Percentiles rank a stretch among this genome's conserved stretches.
Evolutionary conservation across 2,797 vertebrate genomes (phyloP).

Genomic region (Gymnoscopelus braueri): DNA sequence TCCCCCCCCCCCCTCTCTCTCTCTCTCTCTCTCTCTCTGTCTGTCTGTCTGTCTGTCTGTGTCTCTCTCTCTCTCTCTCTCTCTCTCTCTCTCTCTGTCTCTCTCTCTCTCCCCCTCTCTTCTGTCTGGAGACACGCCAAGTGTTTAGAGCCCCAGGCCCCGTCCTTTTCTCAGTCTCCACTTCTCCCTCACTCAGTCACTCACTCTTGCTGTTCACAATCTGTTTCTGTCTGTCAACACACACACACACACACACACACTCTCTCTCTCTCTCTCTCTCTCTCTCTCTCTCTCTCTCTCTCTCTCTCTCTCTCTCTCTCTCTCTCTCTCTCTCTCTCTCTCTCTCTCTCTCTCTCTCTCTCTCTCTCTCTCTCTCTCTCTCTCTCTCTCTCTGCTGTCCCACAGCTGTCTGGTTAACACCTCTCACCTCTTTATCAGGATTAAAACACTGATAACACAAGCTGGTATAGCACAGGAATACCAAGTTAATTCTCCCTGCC

Average conservation of each 20-base stretch:
- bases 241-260: background rate
- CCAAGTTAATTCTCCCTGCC: background rate
- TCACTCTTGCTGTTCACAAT: no score
- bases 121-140: background rate
- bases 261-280: background rate
- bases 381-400: background rate
- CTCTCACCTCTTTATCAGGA: conserved; percentile 3
- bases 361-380: background rate
- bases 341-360: background rate
- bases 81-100: background rate
- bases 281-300: background rate
- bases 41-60: background rate
- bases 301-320: background rate
- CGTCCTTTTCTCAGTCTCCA: no score
- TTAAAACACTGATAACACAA: background rate
- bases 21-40: conserved; percentile 16
- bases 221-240: no score
- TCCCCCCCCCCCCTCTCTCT: conserved; percentile 15
- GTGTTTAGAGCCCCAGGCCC: no score
- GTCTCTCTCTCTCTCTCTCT: background rate
- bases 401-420: conserved; percentile 1
- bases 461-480: background rate
- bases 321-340: background rate
- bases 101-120: background rate
- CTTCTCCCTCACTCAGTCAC: no score